Evolutionary conservation across 2,797 vertebrate species (phyloP).

Genomic region (Heliangelus exortis): DNA sequence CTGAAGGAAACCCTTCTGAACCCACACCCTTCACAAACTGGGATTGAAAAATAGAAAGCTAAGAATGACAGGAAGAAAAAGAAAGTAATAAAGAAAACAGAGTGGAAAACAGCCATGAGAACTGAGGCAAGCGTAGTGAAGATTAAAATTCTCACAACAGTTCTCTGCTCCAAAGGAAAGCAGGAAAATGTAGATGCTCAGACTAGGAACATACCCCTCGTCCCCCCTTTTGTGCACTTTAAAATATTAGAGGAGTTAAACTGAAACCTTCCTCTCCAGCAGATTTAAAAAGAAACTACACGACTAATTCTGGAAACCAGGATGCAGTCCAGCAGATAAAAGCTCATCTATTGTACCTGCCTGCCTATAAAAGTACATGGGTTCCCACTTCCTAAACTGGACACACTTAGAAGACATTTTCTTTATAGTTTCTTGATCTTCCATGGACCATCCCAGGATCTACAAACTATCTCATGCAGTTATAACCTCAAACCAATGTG

Average conservation of each 20-base stretch:
- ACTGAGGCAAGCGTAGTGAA: conserved; percentile 53
- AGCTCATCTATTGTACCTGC: neutral
- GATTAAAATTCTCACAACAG: conserved; percentile 61
- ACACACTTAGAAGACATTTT: neutral
- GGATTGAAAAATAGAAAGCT: conserved; percentile 81
- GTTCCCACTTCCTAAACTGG: neutral
- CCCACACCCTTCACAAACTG: conserved; percentile 77
- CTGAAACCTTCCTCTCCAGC: neutral
- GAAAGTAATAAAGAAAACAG: conserved; percentile 85
- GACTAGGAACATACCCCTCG: neutral
- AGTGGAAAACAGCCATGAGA: conserved; percentile 79
- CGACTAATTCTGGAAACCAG: neutral
- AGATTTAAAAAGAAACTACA: neutral
- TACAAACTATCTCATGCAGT: neutral
- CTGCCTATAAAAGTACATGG: neutral
- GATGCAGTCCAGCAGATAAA: neutral
- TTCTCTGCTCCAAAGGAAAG: conserved; percentile 42
- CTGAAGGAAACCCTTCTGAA: conserved; percentile 79
- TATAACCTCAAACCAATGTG: neutral
- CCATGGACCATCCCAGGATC: neutral
- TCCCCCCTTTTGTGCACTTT: neutral
- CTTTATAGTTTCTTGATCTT: neutral
- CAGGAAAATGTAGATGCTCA: conserved; percentile 7
- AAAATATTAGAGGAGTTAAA: neutral
- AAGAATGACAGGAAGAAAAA: conserved; percentile 93